phyloP scores from a whole-genome alignment of 2,797 vertebrate species.

The Peromyscus nudipes region DNA sequence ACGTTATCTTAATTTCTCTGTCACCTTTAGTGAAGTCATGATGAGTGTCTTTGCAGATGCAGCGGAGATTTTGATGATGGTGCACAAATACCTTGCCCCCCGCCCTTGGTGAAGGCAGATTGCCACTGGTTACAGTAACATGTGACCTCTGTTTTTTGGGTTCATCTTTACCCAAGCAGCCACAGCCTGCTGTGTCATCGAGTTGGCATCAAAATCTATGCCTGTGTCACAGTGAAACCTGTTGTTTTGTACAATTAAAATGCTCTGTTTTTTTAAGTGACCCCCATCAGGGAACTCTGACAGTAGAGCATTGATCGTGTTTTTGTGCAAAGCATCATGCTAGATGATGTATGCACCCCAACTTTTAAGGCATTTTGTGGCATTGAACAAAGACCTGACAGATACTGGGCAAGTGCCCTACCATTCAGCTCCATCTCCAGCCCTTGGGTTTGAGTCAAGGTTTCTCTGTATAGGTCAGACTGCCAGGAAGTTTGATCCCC shows the following conservation, averaged over 20 bases:
- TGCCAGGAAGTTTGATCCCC: neutral
- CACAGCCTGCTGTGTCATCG: neutral
- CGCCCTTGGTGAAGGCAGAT: neutral
- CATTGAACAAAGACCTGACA: neutral
- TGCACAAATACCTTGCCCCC: neutral
- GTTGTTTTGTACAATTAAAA: neutral
- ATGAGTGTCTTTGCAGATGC: neutral
- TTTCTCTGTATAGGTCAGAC: neutral
- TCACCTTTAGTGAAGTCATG: neutral
- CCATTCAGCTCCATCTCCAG: neutral
- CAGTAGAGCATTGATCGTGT: neutral
- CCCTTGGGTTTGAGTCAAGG: neutral
- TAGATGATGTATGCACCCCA: neutral
- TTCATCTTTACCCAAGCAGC: conserved; percentile 10
- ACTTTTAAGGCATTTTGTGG: neutral
- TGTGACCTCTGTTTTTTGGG: neutral
- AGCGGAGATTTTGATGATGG: neutral
- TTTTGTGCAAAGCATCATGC: neutral
- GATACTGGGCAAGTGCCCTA: neutral
- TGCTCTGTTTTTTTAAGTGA: neutral
- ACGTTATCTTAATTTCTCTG: neutral
- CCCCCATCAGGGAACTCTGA: neutral
- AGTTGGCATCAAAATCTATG: neutral
- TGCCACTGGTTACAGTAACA: neutral
- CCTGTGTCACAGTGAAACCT: neutral